Percentiles rank a stretch among this genome's conserved stretches.
These are phyloP conservation scores for Myocastor coypus DNA, from an alignment of 2,113 vertebrate genomes.

Conservation along the genomic window DNA sequence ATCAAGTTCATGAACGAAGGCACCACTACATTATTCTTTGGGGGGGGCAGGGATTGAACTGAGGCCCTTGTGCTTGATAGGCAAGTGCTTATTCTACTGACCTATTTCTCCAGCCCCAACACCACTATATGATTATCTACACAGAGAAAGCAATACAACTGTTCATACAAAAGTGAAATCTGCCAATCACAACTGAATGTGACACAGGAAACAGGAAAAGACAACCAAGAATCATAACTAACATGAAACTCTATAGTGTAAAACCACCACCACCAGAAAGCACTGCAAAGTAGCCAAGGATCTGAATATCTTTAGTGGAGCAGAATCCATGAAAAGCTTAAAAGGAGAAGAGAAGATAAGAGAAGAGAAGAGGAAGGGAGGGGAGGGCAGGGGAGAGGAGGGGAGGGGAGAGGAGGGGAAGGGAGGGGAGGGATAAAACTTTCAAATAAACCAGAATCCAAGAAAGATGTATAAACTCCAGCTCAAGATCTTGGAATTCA, in stretches of 20 bases:
- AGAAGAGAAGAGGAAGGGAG: too few species aligned
- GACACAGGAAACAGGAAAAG: slow-evolving; percentile 49
- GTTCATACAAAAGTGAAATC: slow-evolving; percentile 59
- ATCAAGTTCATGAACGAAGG: not conserved
- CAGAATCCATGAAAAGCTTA: slow-evolving; percentile 77
- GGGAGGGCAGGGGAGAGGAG: too few species aligned
- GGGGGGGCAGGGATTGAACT: too few species aligned
- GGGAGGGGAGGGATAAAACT: slow-evolving; percentile 65
- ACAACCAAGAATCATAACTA: slow-evolving; percentile 40
- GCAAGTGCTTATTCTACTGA: too few species aligned
- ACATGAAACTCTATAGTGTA: slow-evolving; percentile 22
- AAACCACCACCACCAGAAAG: slow-evolving; percentile 67
- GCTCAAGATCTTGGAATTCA: slow-evolving; percentile 42
- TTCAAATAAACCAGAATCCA: slow-evolving; percentile 57
- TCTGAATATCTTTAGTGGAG: slow-evolving; percentile 61
- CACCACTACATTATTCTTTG: not conserved
- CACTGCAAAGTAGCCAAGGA: slow-evolving; percentile 65
- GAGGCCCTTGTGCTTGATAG: too few species aligned
- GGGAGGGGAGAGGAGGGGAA: too few species aligned
- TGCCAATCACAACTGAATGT: slow-evolving; percentile 23
- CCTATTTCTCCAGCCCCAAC: too few species aligned
- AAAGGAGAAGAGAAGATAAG: slow-evolving; percentile 15
- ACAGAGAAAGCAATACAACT: slow-evolving; percentile 54
- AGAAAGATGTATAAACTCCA: slow-evolving; percentile 43
- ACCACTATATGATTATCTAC: not conserved